Evolutionary conservation across 1,140 invertebrate genomes (phyloP).

Genomic region (Frieseomelitta varia): DNA sequence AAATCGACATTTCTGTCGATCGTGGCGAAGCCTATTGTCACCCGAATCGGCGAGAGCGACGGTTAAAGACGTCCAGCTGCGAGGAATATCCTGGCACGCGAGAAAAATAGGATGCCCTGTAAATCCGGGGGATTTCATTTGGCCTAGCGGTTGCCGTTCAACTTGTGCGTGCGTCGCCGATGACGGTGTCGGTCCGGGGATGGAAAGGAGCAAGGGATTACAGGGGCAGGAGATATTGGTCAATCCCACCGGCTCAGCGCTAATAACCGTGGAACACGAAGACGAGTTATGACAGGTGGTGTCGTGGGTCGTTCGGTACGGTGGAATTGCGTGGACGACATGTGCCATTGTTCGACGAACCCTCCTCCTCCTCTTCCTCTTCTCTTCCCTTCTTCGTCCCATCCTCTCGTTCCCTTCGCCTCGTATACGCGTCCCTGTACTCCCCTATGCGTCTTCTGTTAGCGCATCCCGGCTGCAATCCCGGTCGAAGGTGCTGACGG

Average conservation of each 20-base stretch:
- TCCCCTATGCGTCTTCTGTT: conserved; percentile 51
- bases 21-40: not conserved
- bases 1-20: not conserved
- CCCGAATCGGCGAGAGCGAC: too few relatives aligned
- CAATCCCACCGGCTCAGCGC: conserved; percentile 61
- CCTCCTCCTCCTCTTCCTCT: not conserved
- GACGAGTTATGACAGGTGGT: conserved; percentile 69
- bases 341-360: conserved; percentile 69
- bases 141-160: not conserved
- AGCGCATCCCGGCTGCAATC: conserved; percentile 22
- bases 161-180: not conserved
- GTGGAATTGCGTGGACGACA: conserved; percentile 58
- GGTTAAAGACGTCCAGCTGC: not conserved
- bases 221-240: conserved; percentile 49
- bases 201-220: conserved; percentile 31
- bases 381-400: not conserved
- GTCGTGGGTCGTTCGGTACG: conserved; percentile 59
- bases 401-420: not conserved
- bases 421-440: not conserved
- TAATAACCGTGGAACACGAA: conserved; percentile 72
- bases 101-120: not conserved
- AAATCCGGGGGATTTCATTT: conserved; percentile 10
- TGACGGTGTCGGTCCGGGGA: not conserved
- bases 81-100: not conserved
- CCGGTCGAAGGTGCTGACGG: conserved; percentile 41